A percentile compares a stretch with the other conserved stretches of the same genome.
These are phyloP conservation scores for Hirtodrosophila alboralis DNA, from an alignment of 2,888 invertebrate species.

Conservation along the genomic window DNA sequence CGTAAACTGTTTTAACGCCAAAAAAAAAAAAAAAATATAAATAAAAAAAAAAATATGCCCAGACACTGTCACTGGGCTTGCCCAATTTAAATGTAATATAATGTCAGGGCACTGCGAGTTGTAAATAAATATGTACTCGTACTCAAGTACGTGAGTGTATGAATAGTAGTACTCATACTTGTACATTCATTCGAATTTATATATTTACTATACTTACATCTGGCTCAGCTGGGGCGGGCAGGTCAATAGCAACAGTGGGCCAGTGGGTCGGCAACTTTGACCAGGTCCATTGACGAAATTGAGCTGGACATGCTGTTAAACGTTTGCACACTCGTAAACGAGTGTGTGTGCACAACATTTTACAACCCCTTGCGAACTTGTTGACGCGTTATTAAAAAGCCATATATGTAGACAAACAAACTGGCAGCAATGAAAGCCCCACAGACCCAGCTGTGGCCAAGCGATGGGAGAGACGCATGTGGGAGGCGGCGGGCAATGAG, in stretches of 20 bases:
- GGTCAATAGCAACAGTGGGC: conserved; percentile 48
- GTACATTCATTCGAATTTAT: background rate
- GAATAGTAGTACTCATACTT: background rate
- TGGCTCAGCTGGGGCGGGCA: conserved; percentile 24
- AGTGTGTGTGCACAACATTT: conserved; percentile 55
- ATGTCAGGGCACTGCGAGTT: conserved; percentile 7
- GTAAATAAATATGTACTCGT: conserved; percentile 8
- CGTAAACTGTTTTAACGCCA: conserved; percentile 78
- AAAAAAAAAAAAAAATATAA: conserved; percentile 23
- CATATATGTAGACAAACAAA: conserved; percentile 73
- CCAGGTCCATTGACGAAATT: conserved; percentile 62
- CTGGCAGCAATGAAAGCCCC: conserved; percentile 52
- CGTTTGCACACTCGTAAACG: conserved; percentile 28
- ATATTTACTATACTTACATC: too few species aligned
- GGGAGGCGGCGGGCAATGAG: conserved; percentile 27
- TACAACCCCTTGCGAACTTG: conserved; percentile 59
- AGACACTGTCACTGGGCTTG: conserved; percentile 39
- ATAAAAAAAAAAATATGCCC: conserved; percentile 29
- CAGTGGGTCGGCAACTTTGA: conserved; percentile 40
- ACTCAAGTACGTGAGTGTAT: conserved; percentile 33
- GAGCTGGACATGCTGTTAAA: conserved; percentile 27
- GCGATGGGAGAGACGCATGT: conserved; percentile 33
- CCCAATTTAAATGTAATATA: conserved; percentile 27
- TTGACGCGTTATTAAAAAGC: conserved; percentile 74
- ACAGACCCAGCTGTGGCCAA: conserved; percentile 19